Evolutionary conservation across 1,140 invertebrate genomes (phyloP).

Genomic region (Phenacoccus solenopsis): DNA sequence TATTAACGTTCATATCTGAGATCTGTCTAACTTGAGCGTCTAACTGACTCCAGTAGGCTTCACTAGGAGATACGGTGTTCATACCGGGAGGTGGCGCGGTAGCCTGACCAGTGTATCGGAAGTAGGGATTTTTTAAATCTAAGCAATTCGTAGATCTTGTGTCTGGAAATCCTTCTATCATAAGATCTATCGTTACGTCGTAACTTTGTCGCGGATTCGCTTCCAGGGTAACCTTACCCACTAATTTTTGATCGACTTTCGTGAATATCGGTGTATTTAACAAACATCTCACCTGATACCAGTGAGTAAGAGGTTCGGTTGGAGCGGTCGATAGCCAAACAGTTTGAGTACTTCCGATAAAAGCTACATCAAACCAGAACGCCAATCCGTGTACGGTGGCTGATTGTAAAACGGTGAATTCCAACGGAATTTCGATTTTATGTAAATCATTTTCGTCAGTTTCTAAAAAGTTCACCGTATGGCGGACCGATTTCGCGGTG

Average conservation of each 20-base stretch:
- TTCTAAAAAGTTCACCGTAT: conserved; percentile 90
- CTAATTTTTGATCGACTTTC: conserved; percentile 83
- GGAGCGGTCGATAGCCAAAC: conserved; percentile 98
- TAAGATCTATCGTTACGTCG: conserved; percentile 93
- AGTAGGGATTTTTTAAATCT: conserved; percentile 98
- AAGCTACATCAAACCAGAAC: conserved; percentile 99
- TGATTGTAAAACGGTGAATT: conserved; percentile 83
- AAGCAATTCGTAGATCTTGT: conserved; percentile 72
- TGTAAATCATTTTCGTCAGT: conserved; percentile 91
- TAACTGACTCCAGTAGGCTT: conserved; percentile 76
- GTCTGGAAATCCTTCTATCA: conserved; percentile 73
- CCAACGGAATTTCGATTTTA: conserved; percentile 88
- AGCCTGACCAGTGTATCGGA: conserved; percentile 78
- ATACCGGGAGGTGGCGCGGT: conserved; percentile 79
- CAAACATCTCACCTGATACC: conserved; percentile 98
- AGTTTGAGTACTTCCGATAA: conserved; percentile 76
- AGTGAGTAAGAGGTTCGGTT: conserved; percentile 96
- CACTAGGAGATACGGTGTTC: conserved; percentile 78
- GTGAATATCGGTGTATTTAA: conserved; percentile 87
- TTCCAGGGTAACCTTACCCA: conserved; percentile 72
- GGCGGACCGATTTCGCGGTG: conserved; percentile 84
- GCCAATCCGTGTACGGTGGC: conserved; percentile 94
- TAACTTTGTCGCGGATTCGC: conserved; percentile 94
- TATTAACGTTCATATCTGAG: conserved; percentile 2
- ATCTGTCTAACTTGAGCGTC: conserved; percentile 51